These are phyloP conservation scores for Limonius californicus DNA, from an alignment of 1,140 invertebrate species.

Conservation along the genomic window DNA sequence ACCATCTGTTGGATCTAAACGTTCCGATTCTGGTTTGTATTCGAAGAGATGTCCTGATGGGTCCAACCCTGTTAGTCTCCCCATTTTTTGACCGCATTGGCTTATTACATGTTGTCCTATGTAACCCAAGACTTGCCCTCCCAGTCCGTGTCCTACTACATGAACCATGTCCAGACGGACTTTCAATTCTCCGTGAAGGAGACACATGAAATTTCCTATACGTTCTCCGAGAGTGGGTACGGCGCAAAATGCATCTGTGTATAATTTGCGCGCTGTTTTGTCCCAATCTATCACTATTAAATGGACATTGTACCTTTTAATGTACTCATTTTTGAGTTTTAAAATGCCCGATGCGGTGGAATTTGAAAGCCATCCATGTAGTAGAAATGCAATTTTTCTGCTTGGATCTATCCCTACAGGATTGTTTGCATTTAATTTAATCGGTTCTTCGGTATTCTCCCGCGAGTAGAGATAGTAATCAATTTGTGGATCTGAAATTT, in stretches of 20 bases:
- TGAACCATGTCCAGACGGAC: not conserved
- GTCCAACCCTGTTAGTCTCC: not conserved
- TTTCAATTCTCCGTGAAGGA: not conserved
- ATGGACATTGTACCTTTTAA: not conserved
- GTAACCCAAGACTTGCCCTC: not conserved
- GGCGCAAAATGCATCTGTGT: not conserved
- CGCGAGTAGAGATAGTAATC: too few relatives aligned
- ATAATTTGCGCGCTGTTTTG: not conserved
- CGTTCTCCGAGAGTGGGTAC: not conserved
- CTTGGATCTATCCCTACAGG: too few relatives aligned
- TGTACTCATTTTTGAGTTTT: constrained; percentile 1
- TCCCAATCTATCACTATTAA: not conserved
- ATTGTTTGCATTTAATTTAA: too few relatives aligned
- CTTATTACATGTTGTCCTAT: not conserved
- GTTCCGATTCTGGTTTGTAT: not conserved
- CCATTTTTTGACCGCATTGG: not conserved
- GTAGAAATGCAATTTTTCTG: too few relatives aligned
- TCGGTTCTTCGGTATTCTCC: too few relatives aligned
- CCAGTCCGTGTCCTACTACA: not conserved
- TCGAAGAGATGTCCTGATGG: not conserved
- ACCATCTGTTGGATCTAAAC: not conserved
- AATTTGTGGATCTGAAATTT: too few relatives aligned
- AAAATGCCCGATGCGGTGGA: too few relatives aligned
- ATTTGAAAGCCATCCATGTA: too few relatives aligned
- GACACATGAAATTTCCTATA: not conserved